Evolutionary conservation across 2,797 vertebrate species (phyloP), one percentile per base, ranked within the genome.

Genomic region (Bovichtus variegatus): DNA sequence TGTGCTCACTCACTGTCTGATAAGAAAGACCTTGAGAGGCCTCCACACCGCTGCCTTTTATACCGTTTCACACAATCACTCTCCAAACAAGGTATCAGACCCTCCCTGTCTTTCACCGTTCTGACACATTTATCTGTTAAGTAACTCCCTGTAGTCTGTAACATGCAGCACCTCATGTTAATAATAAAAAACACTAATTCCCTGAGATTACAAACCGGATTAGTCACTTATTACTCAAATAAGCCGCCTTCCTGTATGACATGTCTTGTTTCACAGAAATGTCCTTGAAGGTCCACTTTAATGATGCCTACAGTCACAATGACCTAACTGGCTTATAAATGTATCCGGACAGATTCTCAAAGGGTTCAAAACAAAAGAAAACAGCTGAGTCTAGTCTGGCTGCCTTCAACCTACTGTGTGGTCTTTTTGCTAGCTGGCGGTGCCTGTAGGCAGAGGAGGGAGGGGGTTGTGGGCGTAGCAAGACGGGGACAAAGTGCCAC

Each of bases 391-490:
- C 6, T 44, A 43, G 68, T 69, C 34, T 55, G 53, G 72, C 69
- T 78, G 83, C 69, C 59, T 58, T 13, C 54, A 68, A 50, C 81
- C 76, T 70, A 31, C 49, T 86, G 78, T 90, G 85, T 84, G 86
- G 85, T 83, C 84, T 70, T n/a, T 51, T 27, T 44, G 27, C 50
- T 64, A 18, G 55, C 63, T 80, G 69, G 46, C 40, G 18, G 38
- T 55, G 57, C 70, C 61, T 74, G 46, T n/a, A 54, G 66, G 55
- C 36, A 40, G 31, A 18, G 7, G 29, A 12, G 31, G 5, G 21
- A 3, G 1, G 10, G 47, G 1, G 27, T 12, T 6, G 55, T 46
- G 31, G 41, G 47, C 2, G 29, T 55, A 53, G 27, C 2, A 19
- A 25, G 75, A 46, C 27, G 2, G 54, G 74, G 36, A 84, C 66